phyloP scores from a whole-genome alignment of 2,888 invertebrate genomes.

The Cistogaster globosa region DNA sequence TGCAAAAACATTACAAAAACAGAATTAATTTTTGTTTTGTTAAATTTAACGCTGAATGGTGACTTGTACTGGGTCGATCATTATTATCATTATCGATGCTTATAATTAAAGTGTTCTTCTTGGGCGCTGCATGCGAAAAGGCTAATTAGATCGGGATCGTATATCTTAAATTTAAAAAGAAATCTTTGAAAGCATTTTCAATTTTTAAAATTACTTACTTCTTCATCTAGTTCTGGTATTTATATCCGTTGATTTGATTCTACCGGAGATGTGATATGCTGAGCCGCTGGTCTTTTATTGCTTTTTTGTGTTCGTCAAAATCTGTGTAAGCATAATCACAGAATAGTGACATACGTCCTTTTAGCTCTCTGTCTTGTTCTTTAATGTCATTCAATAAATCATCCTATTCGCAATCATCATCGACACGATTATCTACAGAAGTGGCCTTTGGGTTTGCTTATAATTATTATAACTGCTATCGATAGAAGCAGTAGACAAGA shows the following conservation, averaged over 20 bases:
- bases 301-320: conserved; percentile 75
- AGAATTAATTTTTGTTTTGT: no score
- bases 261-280: conserved; percentile 68
- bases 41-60: no score
- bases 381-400: conserved; percentile 79
- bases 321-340: conserved; percentile 77
- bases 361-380: conserved; percentile 78
- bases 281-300: conserved; percentile 45
- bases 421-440: background rate
- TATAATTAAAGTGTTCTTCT: conserved; percentile 33
- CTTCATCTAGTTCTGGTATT: conserved; percentile 82
- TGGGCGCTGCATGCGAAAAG: conserved; percentile 74
- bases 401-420: conserved; percentile 77
- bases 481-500: conserved; percentile 16
- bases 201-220: conserved; percentile 80
- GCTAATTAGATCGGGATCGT: conserved; percentile 78
- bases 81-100: conserved; percentile 57
- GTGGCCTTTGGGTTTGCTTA: background rate
- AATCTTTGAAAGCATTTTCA: background rate
- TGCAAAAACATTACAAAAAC: no score
- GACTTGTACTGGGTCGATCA: conserved; percentile 53
- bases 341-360: conserved; percentile 78
- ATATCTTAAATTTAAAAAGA: conserved; percentile 67
- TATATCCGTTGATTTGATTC: conserved; percentile 42
- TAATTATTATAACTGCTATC: conserved; percentile 44